A percentile compares a stretch with the other conserved stretches of the same genome.
Conservation (phyloP, 2,797 vertebrate genomes). For the Tragopan temminckii region DNA sequence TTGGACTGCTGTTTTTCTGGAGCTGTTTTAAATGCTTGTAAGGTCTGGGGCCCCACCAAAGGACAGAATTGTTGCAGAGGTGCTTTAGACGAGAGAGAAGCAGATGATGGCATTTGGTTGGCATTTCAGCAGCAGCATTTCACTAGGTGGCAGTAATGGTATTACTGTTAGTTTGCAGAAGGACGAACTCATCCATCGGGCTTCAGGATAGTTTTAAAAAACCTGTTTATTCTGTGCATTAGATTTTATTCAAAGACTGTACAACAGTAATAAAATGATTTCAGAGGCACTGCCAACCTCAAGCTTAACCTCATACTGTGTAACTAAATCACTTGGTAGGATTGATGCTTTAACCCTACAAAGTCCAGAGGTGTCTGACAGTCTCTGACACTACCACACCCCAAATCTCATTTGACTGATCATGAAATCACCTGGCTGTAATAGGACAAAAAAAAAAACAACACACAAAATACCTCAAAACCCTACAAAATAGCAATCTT, state of each 20-base stretch:
- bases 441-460: not conserved
- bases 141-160: slow-evolving; percentile 26
- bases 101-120: not conserved
- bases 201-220: not conserved
- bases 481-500: not conserved
- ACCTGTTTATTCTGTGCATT: not conserved
- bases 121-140: not conserved
- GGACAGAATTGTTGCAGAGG: not conserved
- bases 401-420: not conserved
- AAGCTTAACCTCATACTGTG: not conserved
- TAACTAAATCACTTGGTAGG: not conserved
- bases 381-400: not conserved
- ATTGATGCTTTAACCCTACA: not conserved
- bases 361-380: not conserved
- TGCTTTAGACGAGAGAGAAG: not conserved
- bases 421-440: not conserved
- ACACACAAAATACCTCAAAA: not conserved
- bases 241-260: not conserved
- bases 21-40: not conserved
- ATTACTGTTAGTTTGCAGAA: rapidly evolving
- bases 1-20: not conserved
- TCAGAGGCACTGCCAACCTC: not conserved
- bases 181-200: rapidly evolving
- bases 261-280: not conserved
- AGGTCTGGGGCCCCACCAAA: not conserved